These are phyloP conservation scores for Eucera pruinosa DNA, from an alignment of 2,888 invertebrate genomes.

Conservation along the genomic window DNA sequence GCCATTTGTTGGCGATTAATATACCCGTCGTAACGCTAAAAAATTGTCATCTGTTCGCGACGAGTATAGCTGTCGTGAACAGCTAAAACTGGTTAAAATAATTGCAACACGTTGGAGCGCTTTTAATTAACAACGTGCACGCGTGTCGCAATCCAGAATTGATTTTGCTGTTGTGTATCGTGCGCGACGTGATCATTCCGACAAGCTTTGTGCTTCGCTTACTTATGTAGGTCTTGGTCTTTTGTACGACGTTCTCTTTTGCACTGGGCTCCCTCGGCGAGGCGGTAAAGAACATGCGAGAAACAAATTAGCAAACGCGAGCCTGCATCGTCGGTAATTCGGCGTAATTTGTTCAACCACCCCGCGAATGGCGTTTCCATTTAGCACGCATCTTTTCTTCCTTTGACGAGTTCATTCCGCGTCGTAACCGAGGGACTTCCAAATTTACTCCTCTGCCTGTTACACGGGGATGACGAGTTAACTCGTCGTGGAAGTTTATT, in stretches of 20 bases:
- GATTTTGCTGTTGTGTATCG: constrained; percentile 35
- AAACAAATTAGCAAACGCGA: constrained; percentile 50
- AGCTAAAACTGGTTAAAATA: too few species aligned
- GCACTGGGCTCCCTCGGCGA: constrained; percentile 32
- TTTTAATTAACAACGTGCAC: constrained; percentile 30
- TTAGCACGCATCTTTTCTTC: constrained; percentile 5
- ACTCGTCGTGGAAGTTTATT: too few species aligned
- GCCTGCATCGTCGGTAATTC: constrained; percentile 35
- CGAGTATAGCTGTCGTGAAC: too few species aligned
- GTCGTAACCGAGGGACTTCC: too few species aligned
- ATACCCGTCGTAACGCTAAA: too few species aligned
- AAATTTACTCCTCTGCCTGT: too few species aligned
- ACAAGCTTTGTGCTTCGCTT: constrained; percentile 37
- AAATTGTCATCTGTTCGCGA: too few species aligned
- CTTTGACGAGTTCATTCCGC: not conserved
- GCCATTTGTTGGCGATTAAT: too few species aligned
- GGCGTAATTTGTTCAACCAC: constrained; percentile 39
- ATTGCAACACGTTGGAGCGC: constrained; percentile 10
- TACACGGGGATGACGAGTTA: too few species aligned
- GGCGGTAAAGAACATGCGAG: constrained; percentile 46
- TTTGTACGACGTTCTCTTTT: constrained; percentile 55
- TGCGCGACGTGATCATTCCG: constrained; percentile 29
- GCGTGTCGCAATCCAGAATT: constrained; percentile 25
- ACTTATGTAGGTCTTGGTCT: constrained; percentile 56
- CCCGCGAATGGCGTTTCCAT: constrained; percentile 26